Conservation (phyloP, 2,888 invertebrate genomes). For the Danaus chrysippus region DNA sequence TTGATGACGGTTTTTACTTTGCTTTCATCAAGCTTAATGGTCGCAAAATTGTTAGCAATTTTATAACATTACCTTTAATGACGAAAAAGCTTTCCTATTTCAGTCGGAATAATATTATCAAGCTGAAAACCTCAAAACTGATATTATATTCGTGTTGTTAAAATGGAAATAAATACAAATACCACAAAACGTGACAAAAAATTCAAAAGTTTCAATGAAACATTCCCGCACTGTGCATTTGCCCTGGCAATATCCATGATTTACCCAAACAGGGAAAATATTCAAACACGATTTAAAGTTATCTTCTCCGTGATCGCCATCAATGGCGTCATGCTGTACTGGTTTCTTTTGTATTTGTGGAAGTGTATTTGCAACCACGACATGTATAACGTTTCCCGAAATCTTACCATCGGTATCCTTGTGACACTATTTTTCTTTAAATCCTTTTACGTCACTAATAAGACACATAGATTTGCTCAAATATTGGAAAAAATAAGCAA, state of each 20-base stretch:
- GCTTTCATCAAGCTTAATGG: conserved; percentile 35
- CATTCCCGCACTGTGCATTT: conserved; percentile 52
- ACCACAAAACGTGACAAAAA: conserved; percentile 31
- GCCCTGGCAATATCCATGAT: conserved; percentile 50
- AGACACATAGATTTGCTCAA: conserved; percentile 43
- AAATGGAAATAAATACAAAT: conserved; percentile 24
- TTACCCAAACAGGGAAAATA: conserved; percentile 52
- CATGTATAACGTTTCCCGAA: conserved; percentile 51
- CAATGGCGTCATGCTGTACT: conserved; percentile 46
- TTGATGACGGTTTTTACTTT: conserved; percentile 28
- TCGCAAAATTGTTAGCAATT: conserved; percentile 36
- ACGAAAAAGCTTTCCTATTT: conserved; percentile 36
- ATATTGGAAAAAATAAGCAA: conserved; percentile 48
- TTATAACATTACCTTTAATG: conserved; percentile 37
- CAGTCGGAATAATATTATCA: conserved; percentile 30
- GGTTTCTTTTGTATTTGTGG: conserved; percentile 49
- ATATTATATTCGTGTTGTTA: conserved; percentile 17
- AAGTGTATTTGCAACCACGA: conserved; percentile 47
- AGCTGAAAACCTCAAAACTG: conserved; percentile 19
- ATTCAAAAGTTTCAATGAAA: conserved; percentile 53
- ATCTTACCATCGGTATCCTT: conserved; percentile 49
- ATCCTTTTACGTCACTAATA: conserved; percentile 47
- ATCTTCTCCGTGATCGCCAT: conserved; percentile 38
- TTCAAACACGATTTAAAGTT: conserved; percentile 35
- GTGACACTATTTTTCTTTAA: conserved; percentile 55